Evolutionary conservation across 2,888 invertebrate species (phyloP), one percentile per base, ranked within the genome.

Genomic region (Eurytoma californica): DNA sequence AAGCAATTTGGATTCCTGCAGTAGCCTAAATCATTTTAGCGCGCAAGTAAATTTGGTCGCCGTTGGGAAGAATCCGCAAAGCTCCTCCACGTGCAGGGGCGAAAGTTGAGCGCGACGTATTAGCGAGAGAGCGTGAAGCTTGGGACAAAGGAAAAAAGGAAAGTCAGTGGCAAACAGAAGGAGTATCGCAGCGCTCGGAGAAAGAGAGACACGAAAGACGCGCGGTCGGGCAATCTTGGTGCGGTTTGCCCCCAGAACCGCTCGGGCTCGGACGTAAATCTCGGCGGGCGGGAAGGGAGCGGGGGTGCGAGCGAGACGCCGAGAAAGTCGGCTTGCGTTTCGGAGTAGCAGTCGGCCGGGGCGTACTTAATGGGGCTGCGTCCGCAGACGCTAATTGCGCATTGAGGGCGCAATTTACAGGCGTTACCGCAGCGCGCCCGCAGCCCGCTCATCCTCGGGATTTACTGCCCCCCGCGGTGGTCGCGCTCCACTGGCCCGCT

Each of bases 391-490:
- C 84, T 86, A 86, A 87, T 86, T 85, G 85, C 83, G 83, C 83
- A 84, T 83, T 84, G 82, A 81, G 82, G 80, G 70, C 77, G 77
- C 83, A 84, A 84, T 86, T 87, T 85, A 83, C 87, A 86, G 83
- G 84, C 84, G 82, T 83, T 80, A 83, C 81, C 83, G 81, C 83
- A 82, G 82, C 81, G 60, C 78, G 72, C 57, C 80, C 81, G 63
- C 80, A 79, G 68, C 66, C 49, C 72, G 79, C 63, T 76, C 79
- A 65, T 82, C 82, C 76, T 18, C 63, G 18, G 82, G 83, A 83
- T 82, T 83, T 82, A 74, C 81, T 75, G 76, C 79, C 76, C 57
- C 51, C 57, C 7, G 16, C 57, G 20, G 18, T 20, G 20, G 65
- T 18, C 14, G 49, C 57, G 68, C n/a, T 67, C 53, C 53, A 53